Conservation (phyloP, 2,113 vertebrate genomes). For the Grallaria varia region DNA sequence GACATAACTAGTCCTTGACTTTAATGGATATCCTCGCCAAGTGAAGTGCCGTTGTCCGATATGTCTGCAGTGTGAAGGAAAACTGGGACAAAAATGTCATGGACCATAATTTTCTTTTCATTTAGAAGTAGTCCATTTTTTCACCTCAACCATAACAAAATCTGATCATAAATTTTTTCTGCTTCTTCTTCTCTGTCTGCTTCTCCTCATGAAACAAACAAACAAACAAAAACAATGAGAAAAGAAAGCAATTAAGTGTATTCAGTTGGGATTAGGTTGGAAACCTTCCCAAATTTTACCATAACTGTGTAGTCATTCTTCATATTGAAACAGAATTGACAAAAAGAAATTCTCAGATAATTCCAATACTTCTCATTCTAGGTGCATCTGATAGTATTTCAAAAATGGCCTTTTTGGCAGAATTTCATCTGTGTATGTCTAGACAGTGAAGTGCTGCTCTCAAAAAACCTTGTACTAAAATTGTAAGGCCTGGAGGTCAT, state of each 20-base stretch:
- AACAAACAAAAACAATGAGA: background rate
- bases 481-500: background rate
- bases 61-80: background rate
- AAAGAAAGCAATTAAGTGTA: background rate
- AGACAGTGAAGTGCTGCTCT: background rate
- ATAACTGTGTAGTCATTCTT: background rate
- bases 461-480: background rate
- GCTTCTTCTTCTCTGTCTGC: background rate
- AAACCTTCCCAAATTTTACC: background rate
- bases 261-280: background rate
- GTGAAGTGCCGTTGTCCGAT: background rate
- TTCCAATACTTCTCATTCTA: background rate
- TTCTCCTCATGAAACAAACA: background rate
- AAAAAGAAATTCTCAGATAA: background rate
- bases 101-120: accelerated
- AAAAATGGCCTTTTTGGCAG: background rate
- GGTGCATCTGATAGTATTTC: background rate
- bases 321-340: background rate
- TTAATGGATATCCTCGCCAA: background rate
- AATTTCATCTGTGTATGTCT: background rate
- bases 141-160: background rate
- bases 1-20: background rate
- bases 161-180: background rate
- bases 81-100: background rate
- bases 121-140: background rate